Conservation (phyloP, 2,797 vertebrate genomes). For the Pterois miles region DNA sequence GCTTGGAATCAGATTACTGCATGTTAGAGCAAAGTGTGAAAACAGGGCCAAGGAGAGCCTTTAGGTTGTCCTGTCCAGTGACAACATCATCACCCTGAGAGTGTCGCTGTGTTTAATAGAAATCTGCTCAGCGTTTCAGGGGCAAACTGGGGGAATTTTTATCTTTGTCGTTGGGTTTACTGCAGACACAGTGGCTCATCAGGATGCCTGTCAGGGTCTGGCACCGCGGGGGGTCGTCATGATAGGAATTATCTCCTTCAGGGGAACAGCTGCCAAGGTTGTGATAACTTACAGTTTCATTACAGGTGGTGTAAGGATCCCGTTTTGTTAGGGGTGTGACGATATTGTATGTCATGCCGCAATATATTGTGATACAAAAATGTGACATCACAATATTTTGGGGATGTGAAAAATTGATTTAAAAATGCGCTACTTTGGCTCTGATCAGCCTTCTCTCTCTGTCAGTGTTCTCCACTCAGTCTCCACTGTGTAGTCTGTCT, state of each 20-base stretch:
- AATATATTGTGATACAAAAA: too few relatives aligned
- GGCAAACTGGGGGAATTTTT: conserved; percentile 13
- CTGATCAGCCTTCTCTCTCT: too few relatives aligned
- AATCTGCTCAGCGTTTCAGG: conserved; percentile 35
- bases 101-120: conserved; percentile 35
- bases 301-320: conserved; percentile 33
- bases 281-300: conserved; percentile 39
- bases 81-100: conserved; percentile 30
- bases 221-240: conserved; percentile 37
- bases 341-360: too few relatives aligned
- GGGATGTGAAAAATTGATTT: too few relatives aligned
- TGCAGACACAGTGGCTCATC: conserved; percentile 36
- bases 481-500: too few relatives aligned
- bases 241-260: conserved; percentile 53
- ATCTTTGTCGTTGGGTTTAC: conserved; percentile 21
- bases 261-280: conserved; percentile 41
- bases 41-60: conserved; percentile 30
- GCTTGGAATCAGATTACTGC: conserved; percentile 26
- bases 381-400: too few relatives aligned
- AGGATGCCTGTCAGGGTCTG: conserved; percentile 49
- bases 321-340: too few relatives aligned
- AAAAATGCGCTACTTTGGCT: too few relatives aligned
- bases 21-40: conserved; percentile 22
- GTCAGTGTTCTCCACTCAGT: too few relatives aligned
- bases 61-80: conserved; percentile 23